Evolutionary conservation across 2,797 vertebrate species (phyloP).

Genomic region (Phyllotis vaccarum): DNA sequence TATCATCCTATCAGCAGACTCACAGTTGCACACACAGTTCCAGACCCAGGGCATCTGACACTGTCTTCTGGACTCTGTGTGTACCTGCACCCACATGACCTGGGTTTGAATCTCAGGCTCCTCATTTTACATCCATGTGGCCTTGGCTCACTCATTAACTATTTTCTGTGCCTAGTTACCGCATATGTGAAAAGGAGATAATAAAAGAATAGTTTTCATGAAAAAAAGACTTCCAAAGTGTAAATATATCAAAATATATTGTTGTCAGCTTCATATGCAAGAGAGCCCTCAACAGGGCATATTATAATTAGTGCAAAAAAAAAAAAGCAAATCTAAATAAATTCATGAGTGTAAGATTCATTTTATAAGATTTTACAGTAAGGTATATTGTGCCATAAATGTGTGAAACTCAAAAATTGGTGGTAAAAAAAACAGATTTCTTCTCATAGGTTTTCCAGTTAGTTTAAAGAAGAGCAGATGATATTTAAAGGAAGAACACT

Average conservation of each 20-base stretch:
- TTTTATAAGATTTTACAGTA: neutral
- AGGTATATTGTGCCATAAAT: neutral
- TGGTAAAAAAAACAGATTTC: neutral
- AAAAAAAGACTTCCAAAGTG: neutral
- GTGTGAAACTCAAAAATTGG: neutral
- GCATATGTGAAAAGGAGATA: neutral
- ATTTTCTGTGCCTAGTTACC: neutral
- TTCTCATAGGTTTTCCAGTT: neutral
- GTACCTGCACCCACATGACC: neutral
- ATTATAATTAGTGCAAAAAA: neutral
- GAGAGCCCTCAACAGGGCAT: neutral
- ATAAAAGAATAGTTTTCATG: neutral
- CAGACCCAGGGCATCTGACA: neutral
- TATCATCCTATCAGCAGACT: neutral
- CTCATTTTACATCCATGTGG: neutral
- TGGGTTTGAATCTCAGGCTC: neutral
- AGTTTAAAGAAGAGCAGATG: neutral
- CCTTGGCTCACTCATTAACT: neutral
- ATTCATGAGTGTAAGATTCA: neutral
- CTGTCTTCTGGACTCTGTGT: neutral
- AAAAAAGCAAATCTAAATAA: neutral
- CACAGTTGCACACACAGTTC: neutral
- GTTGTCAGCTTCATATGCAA: neutral
- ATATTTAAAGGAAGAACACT: conserved; percentile 18
- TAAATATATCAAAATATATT: neutral